Evolutionary conservation across 2,113 vertebrate genomes (phyloP).

Genomic region (Pitta sordida): DNA sequence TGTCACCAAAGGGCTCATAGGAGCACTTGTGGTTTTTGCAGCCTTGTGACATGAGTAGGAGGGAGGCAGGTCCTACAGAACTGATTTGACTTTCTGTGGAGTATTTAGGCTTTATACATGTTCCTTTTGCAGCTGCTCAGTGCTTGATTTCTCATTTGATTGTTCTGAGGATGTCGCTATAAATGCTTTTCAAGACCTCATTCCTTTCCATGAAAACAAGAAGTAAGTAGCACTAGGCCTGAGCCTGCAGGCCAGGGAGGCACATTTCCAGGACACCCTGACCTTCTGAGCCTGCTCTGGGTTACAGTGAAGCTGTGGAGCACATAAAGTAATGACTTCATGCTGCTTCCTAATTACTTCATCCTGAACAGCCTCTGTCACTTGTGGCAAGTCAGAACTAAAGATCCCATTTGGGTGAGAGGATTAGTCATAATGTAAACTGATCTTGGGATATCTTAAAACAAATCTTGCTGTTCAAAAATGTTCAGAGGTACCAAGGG

Average conservation of each 20-base stretch:
- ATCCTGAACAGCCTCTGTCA: background rate
- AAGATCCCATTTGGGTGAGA: background rate
- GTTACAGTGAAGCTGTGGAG: background rate
- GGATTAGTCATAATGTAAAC: background rate
- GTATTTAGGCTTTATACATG: constrained; percentile 47
- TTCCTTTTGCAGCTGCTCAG: constrained; percentile 88
- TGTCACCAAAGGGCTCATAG: background rate
- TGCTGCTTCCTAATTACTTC: background rate
- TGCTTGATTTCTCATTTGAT: constrained; percentile 99
- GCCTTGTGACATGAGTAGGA: background rate
- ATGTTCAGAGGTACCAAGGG: background rate
- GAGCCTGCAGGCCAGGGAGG: constrained; percentile 59
- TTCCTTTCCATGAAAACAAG: constrained; percentile 96
- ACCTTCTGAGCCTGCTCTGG: background rate
- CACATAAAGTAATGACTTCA: background rate
- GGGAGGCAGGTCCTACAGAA: background rate
- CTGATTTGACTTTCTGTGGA: background rate
- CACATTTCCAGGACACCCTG: constrained; percentile 36
- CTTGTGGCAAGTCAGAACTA: background rate
- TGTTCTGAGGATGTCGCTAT: constrained; percentile 93
- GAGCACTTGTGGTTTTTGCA: background rate
- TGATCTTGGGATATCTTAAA: background rate
- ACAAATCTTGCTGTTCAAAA: background rate
- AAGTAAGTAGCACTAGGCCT: constrained; percentile 87
- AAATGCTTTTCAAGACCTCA: constrained; percentile 97